Base-by-base conservation (phyloP, 1,140 invertebrate species). In the Apis cerana region DNA sequence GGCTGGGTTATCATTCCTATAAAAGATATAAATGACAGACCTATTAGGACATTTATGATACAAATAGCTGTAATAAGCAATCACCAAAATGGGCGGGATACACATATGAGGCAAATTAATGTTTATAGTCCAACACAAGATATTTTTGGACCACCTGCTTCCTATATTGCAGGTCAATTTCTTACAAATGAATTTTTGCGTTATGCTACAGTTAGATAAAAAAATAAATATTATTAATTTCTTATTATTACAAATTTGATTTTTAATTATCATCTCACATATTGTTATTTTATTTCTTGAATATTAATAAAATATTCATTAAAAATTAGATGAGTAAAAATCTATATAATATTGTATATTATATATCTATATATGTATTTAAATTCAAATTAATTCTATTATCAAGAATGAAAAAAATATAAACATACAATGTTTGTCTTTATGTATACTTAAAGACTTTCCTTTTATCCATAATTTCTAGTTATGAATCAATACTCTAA, bases 71-170 rank as follows among this genome's bases (percentile, higher is more conserved):
- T 99, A 1, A 96, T 99, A 19, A 98, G 98, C 80, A 99, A 99
- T 94, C 99, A 99, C 94, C 99, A 99, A 93, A 99, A 99, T 95
- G 99, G 99, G 21, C 94, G 99, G 76, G 99, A 99, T 91, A 99
- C 99, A 13, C 99, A 99, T 92, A 97, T 99, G 95, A 95, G 99
- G 69, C 98, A 99, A 94, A 99, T 99, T 68, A 98, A 99, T 94
- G 97, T 99, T 69, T 98, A 99, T 92, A 98, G 98, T 62, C 98
- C 98, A 0, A 96, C 97, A 15, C 97, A 98, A 92, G 96, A 97
- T 82, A 92, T 93, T 78, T 93, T 95, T 33, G 96, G 96, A 75
- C 96, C 96, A 80, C 95, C 97, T 86, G 95, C 96, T 15, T 94
- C 97, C 48, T 96, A 97, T 87, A 95, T 97, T 80, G 96, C 97